Base-by-base conservation (phyloP, 2,797 vertebrate species). In the Manis pentadactyla region DNA sequence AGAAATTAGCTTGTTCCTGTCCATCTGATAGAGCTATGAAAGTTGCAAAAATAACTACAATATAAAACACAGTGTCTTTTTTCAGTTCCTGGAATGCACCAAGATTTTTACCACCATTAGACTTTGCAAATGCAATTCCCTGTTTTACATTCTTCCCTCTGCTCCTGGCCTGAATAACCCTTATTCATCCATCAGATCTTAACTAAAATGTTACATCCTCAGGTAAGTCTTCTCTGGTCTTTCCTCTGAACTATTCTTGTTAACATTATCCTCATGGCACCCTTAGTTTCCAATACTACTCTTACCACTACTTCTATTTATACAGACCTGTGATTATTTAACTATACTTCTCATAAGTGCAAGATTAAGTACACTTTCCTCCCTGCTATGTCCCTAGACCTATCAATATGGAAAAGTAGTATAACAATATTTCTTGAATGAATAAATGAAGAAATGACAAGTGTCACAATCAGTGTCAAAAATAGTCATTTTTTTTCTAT, bases 401-500 rank as follows among this genome's bases (percentile, higher is more conserved):
- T 59, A 29, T 59, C 5, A 87, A 0, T 85, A 53, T 23, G 64
- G 31, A 87, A 86, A 85, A 59, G 6, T 66, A 49, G 5, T 25
- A 51, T 57, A n/a, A 63, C 94, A 77, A 39, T 63, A 91, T 88
- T 59, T 93, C 66, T 87, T 89, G n/a, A 94, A 53, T 69, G 13
- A 78, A 87, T 29, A 71, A 53, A 75, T 64, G 23, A 71, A 34
- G 51, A 11, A 69, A n/a, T 75, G 9, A 64, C 73, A 42, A 87
- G 21, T 89, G 42, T 88, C 42, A 63, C 4, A 68, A 82, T 83
- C 55, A 51, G 29, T 37, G 69, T 42, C 49, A 77, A 96, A 92
- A 75, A 85, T 79, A 39, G 10, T n/a, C 29, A 42, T 51, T 39
- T 39, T 46, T 31, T 79, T 93, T 79, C 57, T 51, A 17, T 63